Evolutionary conservation across 2,113 vertebrate species (phyloP).

Genomic region (Prochilodus magdalenae): DNA sequence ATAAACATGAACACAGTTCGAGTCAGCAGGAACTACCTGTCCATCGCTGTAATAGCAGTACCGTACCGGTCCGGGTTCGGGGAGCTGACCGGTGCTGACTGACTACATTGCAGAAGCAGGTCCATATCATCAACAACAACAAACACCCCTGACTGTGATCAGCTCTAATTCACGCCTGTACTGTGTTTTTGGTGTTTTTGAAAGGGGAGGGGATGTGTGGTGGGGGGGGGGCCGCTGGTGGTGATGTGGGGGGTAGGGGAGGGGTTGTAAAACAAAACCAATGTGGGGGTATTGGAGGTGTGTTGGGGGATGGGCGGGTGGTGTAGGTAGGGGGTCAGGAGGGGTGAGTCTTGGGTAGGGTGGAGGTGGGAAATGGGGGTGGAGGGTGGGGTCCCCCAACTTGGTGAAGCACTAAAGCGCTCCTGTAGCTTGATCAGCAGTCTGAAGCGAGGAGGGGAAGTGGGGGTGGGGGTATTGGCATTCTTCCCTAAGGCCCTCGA

Average conservation of each 20-base stretch:
- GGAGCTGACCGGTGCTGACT: background rate
- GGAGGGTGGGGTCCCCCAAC: background rate
- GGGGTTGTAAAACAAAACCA: too few relatives aligned
- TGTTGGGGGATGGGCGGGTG: too few relatives aligned
- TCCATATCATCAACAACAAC: background rate
- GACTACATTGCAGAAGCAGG: background rate
- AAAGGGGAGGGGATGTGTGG: too few relatives aligned
- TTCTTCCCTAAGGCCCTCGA: background rate
- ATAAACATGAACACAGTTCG: too few relatives aligned
- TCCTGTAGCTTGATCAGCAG: slow-evolving; percentile 8
- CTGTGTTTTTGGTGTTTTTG: too few relatives aligned
- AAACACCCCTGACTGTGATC: background rate
- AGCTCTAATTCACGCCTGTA: background rate
- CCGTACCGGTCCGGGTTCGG: background rate
- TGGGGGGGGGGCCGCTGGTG: too few relatives aligned
- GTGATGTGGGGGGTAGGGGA: too few relatives aligned
- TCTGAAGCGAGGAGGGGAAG: background rate
- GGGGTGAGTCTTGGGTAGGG: too few relatives aligned
- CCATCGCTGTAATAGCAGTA: background rate
- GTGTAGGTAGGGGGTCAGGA: too few relatives aligned
- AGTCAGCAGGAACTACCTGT: too few relatives aligned
- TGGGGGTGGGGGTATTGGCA: slow-evolving; percentile 9
- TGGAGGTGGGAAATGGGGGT: background rate
- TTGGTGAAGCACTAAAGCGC: background rate
- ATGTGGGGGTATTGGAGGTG: background rate